These are phyloP conservation scores for Chrysogorgia sp. DNA, from an alignment of 92 coral and sea anemone species.

Conservation along the genomic window DNA sequence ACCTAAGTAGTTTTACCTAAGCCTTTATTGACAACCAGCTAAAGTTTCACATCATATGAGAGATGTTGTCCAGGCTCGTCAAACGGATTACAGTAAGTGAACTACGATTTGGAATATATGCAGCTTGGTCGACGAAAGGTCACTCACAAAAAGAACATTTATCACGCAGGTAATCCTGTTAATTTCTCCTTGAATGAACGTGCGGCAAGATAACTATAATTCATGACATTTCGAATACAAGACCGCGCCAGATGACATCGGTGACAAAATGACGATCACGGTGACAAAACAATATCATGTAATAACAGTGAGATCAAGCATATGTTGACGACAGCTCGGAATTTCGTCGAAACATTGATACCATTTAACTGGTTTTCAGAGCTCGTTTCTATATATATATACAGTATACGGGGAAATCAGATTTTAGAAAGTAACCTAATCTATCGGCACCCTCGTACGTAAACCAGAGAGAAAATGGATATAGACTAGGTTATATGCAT, in stretches of 20 bases:
- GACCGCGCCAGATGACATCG: neutral
- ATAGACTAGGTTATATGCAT: too few species aligned
- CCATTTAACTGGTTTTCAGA: neutral
- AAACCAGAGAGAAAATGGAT: too few species aligned
- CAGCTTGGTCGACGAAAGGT: neutral
- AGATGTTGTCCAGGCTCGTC: too few species aligned
- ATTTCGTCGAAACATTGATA: neutral
- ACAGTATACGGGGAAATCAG: too few species aligned
- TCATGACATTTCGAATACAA: neutral
- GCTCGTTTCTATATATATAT: too few species aligned
- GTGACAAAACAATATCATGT: constrained; percentile 2
- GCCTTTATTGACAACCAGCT: too few species aligned
- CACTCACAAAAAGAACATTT: neutral
- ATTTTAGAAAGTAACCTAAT: too few species aligned
- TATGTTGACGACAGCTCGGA: neutral
- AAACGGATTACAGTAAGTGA: too few species aligned
- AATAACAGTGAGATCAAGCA: neutral
- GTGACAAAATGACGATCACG: neutral
- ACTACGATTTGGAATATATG: neutral
- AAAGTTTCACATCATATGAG: too few species aligned
- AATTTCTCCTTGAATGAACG: neutral
- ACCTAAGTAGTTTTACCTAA: too few species aligned
- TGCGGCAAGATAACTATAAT: neutral
- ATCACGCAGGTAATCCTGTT: constrained; percentile 3
- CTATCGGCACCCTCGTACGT: too few species aligned